Evolutionary conservation across 2,113 vertebrate genomes (phyloP), one percentile per base, ranked within the genome.

Genomic region (Callipepla squamata): DNA sequence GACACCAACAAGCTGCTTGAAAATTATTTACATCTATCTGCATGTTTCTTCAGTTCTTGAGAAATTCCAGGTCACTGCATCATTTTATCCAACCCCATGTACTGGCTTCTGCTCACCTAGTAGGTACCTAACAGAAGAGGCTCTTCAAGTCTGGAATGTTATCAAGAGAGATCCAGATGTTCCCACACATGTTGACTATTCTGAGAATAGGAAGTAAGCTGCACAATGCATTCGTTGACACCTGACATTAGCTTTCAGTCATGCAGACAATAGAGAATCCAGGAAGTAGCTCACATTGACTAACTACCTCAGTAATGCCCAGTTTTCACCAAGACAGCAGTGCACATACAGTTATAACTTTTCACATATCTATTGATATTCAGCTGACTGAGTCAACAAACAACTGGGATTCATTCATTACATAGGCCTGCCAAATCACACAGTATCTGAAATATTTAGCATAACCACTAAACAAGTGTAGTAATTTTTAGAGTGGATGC

Each of bases 91-190:
- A 85, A 76, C 69, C 26, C 67, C 79, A 85, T 68, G 59, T 0
- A 79, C 34, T 55, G 86, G 53, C 75, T 93, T 90, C 63, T 94
- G 58, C 36, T 90, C 63, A 92, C 72, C 72, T 76, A 82, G 32
- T 7, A 63, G 38, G 38, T 44, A 85, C 44, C 82, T 91, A 87
- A 87, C 40, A 93, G 88, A 87, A 92, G 75, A 93, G 44, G 92
- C 53, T 92, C 88, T 85, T 95, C 85, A 85, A 80, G 53, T 40
- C 53, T 80, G 53, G 44, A 82, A 89, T 82, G 40, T 57, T 91
- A 89, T 6, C 48, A 76, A 89, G 75, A 76, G 23, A 78, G 21
- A 92, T 59, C 47, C 87, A 70, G 53, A 82, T 92, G 85, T n/a
- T 82, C 44, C 48, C 45, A 92, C 28, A 44, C 14, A 44, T 3